Conservation (phyloP, 2,113 vertebrate genomes). For the Actenoides lindsayi region DNA sequence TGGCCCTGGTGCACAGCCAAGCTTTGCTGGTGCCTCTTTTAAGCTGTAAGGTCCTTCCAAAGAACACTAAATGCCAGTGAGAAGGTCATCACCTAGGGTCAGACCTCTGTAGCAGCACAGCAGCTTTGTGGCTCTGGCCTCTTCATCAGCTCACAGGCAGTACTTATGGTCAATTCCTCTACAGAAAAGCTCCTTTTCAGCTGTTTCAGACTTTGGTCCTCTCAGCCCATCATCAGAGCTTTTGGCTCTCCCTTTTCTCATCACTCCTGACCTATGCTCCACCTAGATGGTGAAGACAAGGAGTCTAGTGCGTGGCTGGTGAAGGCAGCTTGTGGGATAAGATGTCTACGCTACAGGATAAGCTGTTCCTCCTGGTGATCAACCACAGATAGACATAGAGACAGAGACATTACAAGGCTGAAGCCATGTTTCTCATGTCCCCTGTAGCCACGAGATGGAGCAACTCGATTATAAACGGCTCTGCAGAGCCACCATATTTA, state of each 20-base stretch:
- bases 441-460: slow-evolving; percentile 48
- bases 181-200: background rate
- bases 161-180: background rate
- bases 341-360: background rate
- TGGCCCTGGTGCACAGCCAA: background rate
- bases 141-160: background rate
- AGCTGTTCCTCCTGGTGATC: background rate
- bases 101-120: fast-evolving
- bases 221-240: fast-evolving
- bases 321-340: background rate
- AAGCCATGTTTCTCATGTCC: background rate
- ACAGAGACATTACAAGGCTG: background rate
- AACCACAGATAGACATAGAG: background rate
- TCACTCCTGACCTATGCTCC: background rate
- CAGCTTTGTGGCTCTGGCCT: background rate
- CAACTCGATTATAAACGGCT: background rate
- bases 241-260: background rate
- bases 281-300: background rate
- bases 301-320: fast-evolving
- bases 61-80: background rate
- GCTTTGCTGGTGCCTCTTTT: background rate
- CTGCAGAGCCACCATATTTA: background rate
- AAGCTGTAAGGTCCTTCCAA: background rate
- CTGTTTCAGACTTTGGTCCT: background rate
- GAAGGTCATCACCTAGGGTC: fast-evolving